A percentile compares a stretch with the other conserved stretches of the same genome.
phyloP scores from a whole-genome alignment of 64 coral and sea anemone genomes.

The Stylophora pistillata region DNA sequence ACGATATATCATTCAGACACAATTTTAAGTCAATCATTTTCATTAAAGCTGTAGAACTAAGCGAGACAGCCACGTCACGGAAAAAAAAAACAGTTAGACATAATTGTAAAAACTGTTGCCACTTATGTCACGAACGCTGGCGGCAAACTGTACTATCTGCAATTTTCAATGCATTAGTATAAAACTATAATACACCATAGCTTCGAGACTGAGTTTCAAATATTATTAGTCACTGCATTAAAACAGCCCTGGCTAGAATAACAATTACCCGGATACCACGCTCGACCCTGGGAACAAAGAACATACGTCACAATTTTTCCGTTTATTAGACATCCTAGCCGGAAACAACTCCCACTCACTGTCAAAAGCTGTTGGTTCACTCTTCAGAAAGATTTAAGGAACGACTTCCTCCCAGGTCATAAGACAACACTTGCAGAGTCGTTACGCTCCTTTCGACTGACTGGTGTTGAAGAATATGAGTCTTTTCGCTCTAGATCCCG shows the following conservation, averaged over 20 bases:
- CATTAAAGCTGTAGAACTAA: too few species aligned
- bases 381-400: slow-evolving; percentile 49
- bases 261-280: slow-evolving; percentile 56
- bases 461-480: slow-evolving; percentile 30
- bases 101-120: too few species aligned
- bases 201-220: not conserved
- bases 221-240: not conserved
- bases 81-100: too few species aligned
- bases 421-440: not conserved
- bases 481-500: slow-evolving; percentile 41
- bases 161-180: too few species aligned
- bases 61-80: too few species aligned
- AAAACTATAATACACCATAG: not conserved
- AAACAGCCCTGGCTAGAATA: slow-evolving; percentile 32
- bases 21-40: too few species aligned
- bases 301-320: slow-evolving; percentile 32
- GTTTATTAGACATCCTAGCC: slow-evolving; percentile 27
- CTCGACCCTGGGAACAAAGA: slow-evolving; percentile 22
- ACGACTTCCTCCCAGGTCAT: slow-evolving; percentile 34
- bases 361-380: not conserved
- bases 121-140: too few species aligned
- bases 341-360: slow-evolving; percentile 35
- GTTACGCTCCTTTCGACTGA: not conserved
- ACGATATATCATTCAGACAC: too few species aligned
- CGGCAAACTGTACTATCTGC: too few species aligned